A percentile compares a stretch with the other conserved stretches of the same genome.
These are phyloP conservation scores for Psilanteris sp. DNA, from an alignment of 1,140 invertebrate species.

Conservation along the genomic window DNA sequence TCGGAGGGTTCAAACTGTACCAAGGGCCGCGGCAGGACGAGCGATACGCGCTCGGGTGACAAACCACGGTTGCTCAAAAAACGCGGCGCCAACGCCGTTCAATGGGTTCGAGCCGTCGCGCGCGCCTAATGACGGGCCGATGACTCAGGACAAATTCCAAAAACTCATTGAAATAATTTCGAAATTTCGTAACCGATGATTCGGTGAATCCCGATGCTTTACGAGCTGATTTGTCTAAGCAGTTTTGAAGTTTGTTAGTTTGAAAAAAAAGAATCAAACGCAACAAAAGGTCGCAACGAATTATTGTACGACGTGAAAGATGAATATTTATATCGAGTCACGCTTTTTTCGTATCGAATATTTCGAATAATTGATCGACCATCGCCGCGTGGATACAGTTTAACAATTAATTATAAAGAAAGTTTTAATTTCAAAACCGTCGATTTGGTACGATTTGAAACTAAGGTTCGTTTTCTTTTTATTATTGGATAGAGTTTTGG, in stretches of 20 bases:
- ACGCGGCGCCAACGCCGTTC: not conserved
- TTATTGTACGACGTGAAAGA: too few relatives aligned
- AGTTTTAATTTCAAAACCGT: too few relatives aligned
- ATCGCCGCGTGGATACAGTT: too few relatives aligned
- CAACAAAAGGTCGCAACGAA: too few relatives aligned
- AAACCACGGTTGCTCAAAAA: not conserved
- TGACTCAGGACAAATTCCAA: not conserved
- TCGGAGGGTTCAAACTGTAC: conserved; percentile 13
- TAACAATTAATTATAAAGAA: too few relatives aligned
- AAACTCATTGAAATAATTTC: not conserved
- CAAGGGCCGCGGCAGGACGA: not conserved
- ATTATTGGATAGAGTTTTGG: too few relatives aligned
- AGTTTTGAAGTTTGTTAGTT: not conserved
- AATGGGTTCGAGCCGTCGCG: not conserved
- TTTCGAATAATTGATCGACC: too few relatives aligned
- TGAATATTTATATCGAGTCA: too few relatives aligned
- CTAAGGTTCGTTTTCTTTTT: too few relatives aligned
- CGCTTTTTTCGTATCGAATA: too few relatives aligned
- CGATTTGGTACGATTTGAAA: too few relatives aligned
- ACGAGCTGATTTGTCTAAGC: not conserved
- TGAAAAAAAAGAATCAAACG: too few relatives aligned
- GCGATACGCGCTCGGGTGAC: conserved; percentile 11
- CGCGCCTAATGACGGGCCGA: not conserved
- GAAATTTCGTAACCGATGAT: conserved; percentile 3
- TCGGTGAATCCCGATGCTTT: not conserved